phyloP scores from a whole-genome alignment of 2,113 vertebrate species.

The Alectura lathami region DNA sequence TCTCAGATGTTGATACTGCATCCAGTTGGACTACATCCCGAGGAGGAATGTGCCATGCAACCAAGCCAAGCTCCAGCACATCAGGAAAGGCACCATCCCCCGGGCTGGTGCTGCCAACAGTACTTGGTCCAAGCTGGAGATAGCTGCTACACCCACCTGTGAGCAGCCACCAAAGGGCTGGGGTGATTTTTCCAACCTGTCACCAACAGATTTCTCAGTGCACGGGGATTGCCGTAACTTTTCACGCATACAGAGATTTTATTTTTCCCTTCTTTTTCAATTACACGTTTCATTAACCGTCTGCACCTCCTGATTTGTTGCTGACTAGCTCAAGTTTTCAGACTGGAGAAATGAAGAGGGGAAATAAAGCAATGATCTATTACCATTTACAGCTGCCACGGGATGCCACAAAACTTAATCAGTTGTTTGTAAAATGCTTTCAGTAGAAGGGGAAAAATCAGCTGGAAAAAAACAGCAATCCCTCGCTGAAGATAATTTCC shows the following conservation, averaged over 20 bases:
- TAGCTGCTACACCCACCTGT: not conserved
- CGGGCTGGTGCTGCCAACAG: not conserved
- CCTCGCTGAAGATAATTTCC: not conserved
- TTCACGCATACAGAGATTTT: not conserved
- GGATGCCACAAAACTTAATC: conserved; percentile 1
- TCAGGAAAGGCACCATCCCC: not conserved
- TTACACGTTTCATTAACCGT: not conserved
- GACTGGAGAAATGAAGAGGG: not conserved
- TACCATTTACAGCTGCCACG: not conserved
- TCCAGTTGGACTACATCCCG: not conserved
- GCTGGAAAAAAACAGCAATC: not conserved
- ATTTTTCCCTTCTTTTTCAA: not conserved
- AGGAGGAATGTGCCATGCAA: not conserved
- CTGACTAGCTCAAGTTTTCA: not conserved
- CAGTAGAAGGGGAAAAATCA: not conserved
- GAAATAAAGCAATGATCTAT: conserved; percentile 2
- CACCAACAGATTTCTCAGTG: rapidly evolving
- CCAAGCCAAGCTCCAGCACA: rapidly evolving
- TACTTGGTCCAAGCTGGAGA: not conserved
- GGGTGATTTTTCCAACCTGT: not conserved
- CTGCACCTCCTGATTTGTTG: not conserved
- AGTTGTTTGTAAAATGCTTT: not conserved
- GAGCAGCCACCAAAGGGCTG: rapidly evolving
- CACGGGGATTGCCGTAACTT: not conserved
- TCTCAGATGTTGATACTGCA: not conserved